Evolutionary conservation across 2,113 vertebrate genomes (phyloP).

Genomic region (Halichoeres trimaculatus): DNA sequence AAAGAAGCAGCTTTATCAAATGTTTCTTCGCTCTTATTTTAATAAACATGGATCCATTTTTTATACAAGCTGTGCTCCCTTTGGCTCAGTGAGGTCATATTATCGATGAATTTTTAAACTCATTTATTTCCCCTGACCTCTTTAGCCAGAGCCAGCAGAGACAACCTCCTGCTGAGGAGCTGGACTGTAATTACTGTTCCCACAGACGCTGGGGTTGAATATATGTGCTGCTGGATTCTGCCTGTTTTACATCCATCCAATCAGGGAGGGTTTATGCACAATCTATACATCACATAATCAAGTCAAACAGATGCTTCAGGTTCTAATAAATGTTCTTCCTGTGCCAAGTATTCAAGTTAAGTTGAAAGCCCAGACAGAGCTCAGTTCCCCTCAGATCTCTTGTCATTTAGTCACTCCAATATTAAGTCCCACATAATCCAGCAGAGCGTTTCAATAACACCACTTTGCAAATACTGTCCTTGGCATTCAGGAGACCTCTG

Average conservation of each 20-base stretch:
- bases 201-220: background rate
- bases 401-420: constrained; percentile 25
- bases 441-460: constrained; percentile 46
- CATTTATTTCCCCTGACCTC: background rate
- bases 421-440: constrained; percentile 49
- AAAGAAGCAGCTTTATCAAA: no score
- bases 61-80: background rate
- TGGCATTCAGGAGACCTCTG: constrained; percentile 82
- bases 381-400: constrained; percentile 8
- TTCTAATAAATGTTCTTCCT: background rate
- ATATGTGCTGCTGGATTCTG: background rate
- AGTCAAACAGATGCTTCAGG: background rate
- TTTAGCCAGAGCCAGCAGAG: constrained; percentile 4
- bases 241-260: background rate
- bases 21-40: background rate
- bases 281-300: background rate
- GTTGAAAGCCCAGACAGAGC: background rate
- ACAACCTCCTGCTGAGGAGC: background rate
- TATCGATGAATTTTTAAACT: background rate
- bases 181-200: background rate
- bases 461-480: constrained; percentile 72
- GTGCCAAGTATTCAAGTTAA: background rate
- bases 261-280: no score
- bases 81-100: background rate
- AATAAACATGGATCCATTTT: background rate